Conservation (phyloP, 2,113 vertebrate genomes). For the Rhombomys opimus region DNA sequence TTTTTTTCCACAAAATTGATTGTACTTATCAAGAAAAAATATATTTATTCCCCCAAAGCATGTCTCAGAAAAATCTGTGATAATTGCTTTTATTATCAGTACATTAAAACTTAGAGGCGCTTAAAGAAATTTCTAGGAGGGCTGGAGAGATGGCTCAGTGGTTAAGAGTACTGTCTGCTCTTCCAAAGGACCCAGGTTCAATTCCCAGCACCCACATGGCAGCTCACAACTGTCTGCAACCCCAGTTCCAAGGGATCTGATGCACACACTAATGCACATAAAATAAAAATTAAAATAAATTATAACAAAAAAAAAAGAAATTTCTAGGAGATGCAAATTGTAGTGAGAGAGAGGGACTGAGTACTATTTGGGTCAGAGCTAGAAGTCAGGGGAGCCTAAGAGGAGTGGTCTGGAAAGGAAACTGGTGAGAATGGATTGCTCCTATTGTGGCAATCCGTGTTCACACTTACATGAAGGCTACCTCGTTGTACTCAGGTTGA, state of each 20-base stretch:
- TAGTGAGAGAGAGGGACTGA: neutral
- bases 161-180: too few species aligned
- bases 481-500: neutral
- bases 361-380: neutral
- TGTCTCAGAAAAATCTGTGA: neutral
- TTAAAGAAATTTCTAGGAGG: neutral
- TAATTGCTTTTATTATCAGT: conserved; percentile 45
- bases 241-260: too few species aligned
- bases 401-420: neutral
- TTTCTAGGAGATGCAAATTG: neutral
- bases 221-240: too few species aligned
- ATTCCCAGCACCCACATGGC: too few species aligned
- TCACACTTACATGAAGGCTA: neutral
- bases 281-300: too few species aligned
- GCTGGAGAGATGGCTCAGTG: too few species aligned
- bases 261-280: too few species aligned
- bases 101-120: conserved; percentile 13
- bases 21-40: conserved; percentile 7
- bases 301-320: too few species aligned
- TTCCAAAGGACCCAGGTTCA: too few species aligned
- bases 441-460: neutral
- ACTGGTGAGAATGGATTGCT: neutral
- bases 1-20: neutral
- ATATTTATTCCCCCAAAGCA: neutral
- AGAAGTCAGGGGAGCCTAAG: neutral